Evolutionary conservation across 2,888 invertebrate genomes (phyloP).

Genomic region (Heteromurus nitidus): DNA sequence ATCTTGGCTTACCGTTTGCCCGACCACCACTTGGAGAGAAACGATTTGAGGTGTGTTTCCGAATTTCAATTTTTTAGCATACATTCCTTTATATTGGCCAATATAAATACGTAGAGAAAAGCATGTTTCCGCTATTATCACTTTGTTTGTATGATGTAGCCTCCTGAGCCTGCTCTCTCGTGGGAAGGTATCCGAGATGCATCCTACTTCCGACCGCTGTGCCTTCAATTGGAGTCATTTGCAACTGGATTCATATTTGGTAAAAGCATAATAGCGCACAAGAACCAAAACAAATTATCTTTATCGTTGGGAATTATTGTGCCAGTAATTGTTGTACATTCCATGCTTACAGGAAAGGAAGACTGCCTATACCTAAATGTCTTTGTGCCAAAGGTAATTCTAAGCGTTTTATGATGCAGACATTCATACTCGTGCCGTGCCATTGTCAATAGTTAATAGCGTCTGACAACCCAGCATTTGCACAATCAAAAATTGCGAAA

Average conservation of each 20-base stretch:
- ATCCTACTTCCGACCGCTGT: conserved; percentile 17
- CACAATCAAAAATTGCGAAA: no score
- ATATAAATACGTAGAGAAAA: no score
- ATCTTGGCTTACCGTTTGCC: conserved; percentile 60
- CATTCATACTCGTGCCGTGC: not conserved
- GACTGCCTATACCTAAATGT: conserved; percentile 56
- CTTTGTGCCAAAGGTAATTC: conserved; percentile 26
- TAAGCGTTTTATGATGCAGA: no score
- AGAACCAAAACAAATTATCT: not conserved
- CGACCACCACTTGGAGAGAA: conserved; percentile 34
- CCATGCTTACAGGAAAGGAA: conserved; percentile 15
- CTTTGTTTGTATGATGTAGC: conserved; percentile 21
- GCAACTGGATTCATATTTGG: conserved; percentile 47
- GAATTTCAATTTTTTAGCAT: not conserved
- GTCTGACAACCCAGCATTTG: no score
- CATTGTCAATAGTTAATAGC: not conserved
- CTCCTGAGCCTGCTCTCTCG: conserved; percentile 30
- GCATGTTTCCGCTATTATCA: not conserved
- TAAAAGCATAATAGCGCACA: no score
- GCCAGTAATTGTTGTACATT: not conserved
- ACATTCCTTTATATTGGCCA: not conserved
- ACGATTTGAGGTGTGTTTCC: conserved; percentile 55
- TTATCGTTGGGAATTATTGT: not conserved
- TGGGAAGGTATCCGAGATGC: conserved; percentile 58
- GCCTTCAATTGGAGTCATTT: conserved; percentile 56